Conservation (phyloP, 2,888 invertebrate species). For the Tigriopus californicus region DNA sequence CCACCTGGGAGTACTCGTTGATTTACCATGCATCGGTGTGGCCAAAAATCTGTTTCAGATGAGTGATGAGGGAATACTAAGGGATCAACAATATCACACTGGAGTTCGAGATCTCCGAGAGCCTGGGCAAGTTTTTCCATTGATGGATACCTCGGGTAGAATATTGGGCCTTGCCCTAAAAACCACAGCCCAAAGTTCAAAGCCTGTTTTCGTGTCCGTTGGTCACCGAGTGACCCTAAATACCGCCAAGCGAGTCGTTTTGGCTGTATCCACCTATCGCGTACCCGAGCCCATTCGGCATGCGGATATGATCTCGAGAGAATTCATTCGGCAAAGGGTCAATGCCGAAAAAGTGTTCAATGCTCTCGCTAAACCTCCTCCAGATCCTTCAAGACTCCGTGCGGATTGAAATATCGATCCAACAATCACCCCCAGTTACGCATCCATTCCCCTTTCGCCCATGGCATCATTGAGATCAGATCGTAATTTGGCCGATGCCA, state of each 20-base stretch:
- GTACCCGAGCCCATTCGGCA: conserved; percentile 5
- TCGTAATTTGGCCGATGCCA: too few species aligned
- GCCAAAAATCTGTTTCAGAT: conserved; percentile 8
- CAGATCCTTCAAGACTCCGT: too few species aligned
- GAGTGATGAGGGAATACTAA: neutral
- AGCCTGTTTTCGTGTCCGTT: neutral
- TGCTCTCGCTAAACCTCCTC: too few species aligned
- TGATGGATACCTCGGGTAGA: neutral
- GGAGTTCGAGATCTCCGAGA: neutral
- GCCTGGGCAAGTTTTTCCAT: neutral
- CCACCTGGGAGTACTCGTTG: conserved; percentile 3
- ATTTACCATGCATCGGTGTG: conserved; percentile 9
- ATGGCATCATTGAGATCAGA: too few species aligned
- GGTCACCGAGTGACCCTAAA: neutral
- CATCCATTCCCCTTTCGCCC: too few species aligned
- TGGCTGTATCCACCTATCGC: neutral
- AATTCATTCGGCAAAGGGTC: neutral
- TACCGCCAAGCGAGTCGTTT: neutral
- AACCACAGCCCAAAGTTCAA: neutral
- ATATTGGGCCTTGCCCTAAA: neutral
- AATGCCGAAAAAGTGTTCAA: too few species aligned
- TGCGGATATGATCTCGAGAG: neutral
- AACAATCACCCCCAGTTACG: too few species aligned
- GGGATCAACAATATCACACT: neutral
- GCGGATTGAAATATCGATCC: too few species aligned